These are phyloP conservation scores for Miichthys miiuy DNA, from an alignment of 2,797 vertebrate species.

Conservation along the genomic window DNA sequence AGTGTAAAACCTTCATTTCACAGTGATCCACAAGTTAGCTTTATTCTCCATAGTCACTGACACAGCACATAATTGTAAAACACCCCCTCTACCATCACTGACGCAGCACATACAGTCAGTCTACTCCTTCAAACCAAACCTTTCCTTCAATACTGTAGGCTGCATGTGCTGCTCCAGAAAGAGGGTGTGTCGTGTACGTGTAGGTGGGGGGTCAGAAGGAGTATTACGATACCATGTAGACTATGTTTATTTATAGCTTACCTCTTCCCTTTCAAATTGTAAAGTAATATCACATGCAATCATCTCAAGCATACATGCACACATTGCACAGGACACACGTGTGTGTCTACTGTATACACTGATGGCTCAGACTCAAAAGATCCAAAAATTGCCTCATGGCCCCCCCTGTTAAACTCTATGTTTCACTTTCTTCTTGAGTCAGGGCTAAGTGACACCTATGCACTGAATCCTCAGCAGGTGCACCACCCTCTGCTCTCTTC, in stretches of 20 bases:
- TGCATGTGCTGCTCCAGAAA: conserved; percentile 28
- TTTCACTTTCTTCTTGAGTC: conserved; percentile 69
- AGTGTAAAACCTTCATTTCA: too few relatives aligned
- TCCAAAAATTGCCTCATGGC: neutral
- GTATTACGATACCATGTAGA: conserved; percentile 62
- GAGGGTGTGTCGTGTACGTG: conserved; percentile 27
- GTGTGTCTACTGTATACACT: conserved; percentile 22
- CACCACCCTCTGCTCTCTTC: conserved; percentile 48
- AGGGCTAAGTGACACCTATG: conserved; percentile 69
- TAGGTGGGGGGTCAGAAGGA: conserved; percentile 15
- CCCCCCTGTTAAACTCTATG: conserved; percentile 37
- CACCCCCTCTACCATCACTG: neutral
- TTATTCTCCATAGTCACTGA: too few relatives aligned
- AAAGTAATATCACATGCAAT: conserved; percentile 72
- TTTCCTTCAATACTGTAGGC: conserved; percentile 27
- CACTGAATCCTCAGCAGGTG: conserved; percentile 66
- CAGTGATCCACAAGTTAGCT: too few relatives aligned
- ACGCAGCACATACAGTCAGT: neutral
- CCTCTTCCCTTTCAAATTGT: conserved; percentile 79
- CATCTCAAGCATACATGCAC: conserved; percentile 46
- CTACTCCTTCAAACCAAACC: neutral
- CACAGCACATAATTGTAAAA: neutral
- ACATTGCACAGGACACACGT: conserved; percentile 31
- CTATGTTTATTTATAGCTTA: conserved; percentile 78
- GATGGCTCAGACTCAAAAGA: conserved; percentile 14